Evolutionary conservation across 1,140 invertebrate genomes (phyloP).

Genomic region (Aculops lycopersici): DNA sequence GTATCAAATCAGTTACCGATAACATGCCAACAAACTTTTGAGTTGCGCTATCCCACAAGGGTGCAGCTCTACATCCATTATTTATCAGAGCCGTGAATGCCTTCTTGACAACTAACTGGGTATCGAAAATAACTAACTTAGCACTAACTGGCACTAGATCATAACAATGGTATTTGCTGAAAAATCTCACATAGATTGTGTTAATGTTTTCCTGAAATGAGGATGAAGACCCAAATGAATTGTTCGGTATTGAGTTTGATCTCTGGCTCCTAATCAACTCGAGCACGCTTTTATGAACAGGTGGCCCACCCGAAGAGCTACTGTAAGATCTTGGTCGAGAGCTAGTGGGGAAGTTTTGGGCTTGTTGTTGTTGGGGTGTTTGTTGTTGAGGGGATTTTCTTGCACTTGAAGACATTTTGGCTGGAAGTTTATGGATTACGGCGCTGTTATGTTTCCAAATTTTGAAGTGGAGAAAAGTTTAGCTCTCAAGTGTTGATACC

Average conservation of each 20-base stretch:
- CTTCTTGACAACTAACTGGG: constrained; percentile 63
- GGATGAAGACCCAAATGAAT: not conserved
- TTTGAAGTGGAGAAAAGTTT: too few species aligned
- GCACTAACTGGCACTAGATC: constrained; percentile 94
- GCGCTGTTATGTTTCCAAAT: too few species aligned
- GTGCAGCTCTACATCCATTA: constrained; percentile 87
- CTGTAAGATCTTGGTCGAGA: not conserved
- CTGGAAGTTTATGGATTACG: too few species aligned
- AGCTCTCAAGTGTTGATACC: too few species aligned
- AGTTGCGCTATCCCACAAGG: constrained; percentile 67
- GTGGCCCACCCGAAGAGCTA: not conserved
- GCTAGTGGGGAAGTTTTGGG: too few species aligned
- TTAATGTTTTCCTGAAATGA: constrained; percentile 44
- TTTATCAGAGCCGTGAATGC: constrained; percentile 94
- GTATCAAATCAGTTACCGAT: constrained; percentile 98
- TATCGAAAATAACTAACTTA: constrained; percentile 96
- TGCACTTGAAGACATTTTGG: too few species aligned
- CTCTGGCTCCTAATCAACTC: constrained; percentile 31
- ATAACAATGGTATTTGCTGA: constrained; percentile 50
- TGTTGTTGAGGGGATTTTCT: too few species aligned
- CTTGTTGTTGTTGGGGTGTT: too few species aligned
- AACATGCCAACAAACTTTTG: constrained; percentile 72
- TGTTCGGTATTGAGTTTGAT: not conserved
- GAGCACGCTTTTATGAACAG: constrained; percentile 1
- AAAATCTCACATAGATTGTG: constrained; percentile 89